Evolutionary conservation across 1,140 invertebrate species (phyloP).

Genomic region (Heliothis virescens): DNA sequence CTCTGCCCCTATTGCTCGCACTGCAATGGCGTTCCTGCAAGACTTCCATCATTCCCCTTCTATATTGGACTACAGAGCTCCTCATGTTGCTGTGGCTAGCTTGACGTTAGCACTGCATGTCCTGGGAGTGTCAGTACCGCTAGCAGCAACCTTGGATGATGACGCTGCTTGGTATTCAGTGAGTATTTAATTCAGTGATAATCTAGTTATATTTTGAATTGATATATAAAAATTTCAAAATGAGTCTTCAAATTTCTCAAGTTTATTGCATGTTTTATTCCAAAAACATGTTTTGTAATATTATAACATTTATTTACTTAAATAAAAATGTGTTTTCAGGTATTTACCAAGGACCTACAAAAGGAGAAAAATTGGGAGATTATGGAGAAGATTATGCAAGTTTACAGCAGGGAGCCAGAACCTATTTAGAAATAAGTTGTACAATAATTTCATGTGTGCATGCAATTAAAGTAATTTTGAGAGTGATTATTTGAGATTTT

Average conservation of each 20-base stretch:
- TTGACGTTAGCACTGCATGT: constrained; percentile 93
- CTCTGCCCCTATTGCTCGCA: constrained; percentile 91
- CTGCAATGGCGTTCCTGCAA: constrained; percentile 94
- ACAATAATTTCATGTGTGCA: constrained; percentile 37
- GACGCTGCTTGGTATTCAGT: constrained; percentile 92
- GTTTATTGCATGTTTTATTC: too few relatives aligned
- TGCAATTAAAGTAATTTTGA: neutral
- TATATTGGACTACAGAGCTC: constrained; percentile 93
- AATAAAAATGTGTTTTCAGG: constrained; percentile 83
- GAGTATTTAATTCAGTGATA: too few relatives aligned
- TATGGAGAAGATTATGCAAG: constrained; percentile 94
- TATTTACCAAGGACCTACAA: constrained; percentile 93
- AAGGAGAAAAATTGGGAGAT: constrained; percentile 95
- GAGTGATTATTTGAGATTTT: too few relatives aligned
- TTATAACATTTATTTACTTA: constrained; percentile 4
- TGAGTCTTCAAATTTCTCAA: too few relatives aligned
- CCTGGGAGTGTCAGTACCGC: constrained; percentile 93
- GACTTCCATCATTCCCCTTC: constrained; percentile 95
- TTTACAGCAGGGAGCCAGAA: constrained; percentile 91
- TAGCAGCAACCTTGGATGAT: constrained; percentile 91
- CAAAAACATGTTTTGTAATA: neutral
- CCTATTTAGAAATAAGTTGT: constrained; percentile 66
- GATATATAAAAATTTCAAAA: too few relatives aligned
- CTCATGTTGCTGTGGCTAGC: constrained; percentile 94
- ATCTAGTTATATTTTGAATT: too few relatives aligned